phyloP scores from a whole-genome alignment of 2,888 invertebrate genomes.

The Eulithis testata region DNA sequence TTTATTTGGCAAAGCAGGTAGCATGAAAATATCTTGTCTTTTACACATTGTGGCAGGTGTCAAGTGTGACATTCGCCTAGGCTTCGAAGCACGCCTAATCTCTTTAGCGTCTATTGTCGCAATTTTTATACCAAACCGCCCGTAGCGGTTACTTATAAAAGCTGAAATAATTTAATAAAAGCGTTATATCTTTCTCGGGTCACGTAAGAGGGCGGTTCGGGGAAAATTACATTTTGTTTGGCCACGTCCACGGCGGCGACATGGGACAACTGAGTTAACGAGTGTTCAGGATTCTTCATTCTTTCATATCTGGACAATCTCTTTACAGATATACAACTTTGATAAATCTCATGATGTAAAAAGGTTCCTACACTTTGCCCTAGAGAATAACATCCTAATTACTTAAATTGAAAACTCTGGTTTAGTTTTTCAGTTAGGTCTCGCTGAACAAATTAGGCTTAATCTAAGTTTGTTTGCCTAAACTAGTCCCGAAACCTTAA shows the following conservation, averaged over 20 bases:
- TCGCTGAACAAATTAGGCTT: slow-evolving; percentile 19
- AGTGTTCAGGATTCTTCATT: slow-evolving; percentile 76
- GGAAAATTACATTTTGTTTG: slow-evolving; percentile 83
- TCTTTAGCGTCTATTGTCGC: slow-evolving; percentile 64
- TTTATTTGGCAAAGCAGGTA: slow-evolving; percentile 2
- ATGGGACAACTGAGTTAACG: slow-evolving; percentile 81
- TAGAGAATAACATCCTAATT: slow-evolving; percentile 24
- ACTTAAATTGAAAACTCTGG: slow-evolving; percentile 27
- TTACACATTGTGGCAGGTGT: slow-evolving; percentile 37
- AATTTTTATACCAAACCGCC: slow-evolving; percentile 68
- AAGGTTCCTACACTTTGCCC: slow-evolving; percentile 17
- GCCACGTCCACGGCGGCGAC: slow-evolving; percentile 73
- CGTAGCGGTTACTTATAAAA: slow-evolving; percentile 73
- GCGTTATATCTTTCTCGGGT: slow-evolving; percentile 81
- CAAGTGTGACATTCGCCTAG: slow-evolving; percentile 38
- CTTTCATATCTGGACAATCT: slow-evolving; percentile 75
- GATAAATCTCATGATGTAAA: slow-evolving; percentile 38
- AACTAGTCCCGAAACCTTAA: slow-evolving; percentile 10
- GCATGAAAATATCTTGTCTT: slow-evolving; percentile 18
- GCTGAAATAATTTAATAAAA: slow-evolving; percentile 82
- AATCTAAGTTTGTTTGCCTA: slow-evolving; percentile 13
- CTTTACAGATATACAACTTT: slow-evolving; percentile 55
- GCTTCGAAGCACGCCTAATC: slow-evolving; percentile 55
- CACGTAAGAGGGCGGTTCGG: slow-evolving; percentile 81
- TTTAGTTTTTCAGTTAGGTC: slow-evolving; percentile 25